Conservation (phyloP, 2,888 invertebrate genomes). For the Ephialtes manifestator region DNA sequence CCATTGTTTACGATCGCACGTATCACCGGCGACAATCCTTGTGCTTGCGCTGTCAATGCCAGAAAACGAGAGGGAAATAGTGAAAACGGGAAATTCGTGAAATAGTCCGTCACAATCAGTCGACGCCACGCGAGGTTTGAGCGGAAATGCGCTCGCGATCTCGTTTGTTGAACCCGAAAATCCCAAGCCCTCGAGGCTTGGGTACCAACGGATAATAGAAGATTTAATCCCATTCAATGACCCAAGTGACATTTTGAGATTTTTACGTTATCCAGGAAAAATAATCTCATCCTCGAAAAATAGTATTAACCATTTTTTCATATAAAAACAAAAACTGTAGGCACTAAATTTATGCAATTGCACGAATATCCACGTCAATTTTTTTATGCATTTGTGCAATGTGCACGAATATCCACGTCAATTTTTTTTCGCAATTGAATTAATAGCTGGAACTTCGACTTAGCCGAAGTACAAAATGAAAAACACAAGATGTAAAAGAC, state of each 20-base stretch:
- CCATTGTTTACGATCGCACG: slow-evolving; percentile 62
- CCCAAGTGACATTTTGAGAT: not conserved
- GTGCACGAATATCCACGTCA: too few relatives aligned
- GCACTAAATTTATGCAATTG: too few relatives aligned
- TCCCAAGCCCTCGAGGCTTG: slow-evolving; percentile 28
- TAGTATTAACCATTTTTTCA: too few relatives aligned
- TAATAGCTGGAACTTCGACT: too few relatives aligned
- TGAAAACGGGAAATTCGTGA: slow-evolving; percentile 23
- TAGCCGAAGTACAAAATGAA: too few relatives aligned
- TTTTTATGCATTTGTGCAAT: too few relatives aligned
- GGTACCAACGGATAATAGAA: slow-evolving; percentile 43
- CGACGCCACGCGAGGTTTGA: slow-evolving; percentile 54
- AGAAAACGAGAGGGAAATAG: slow-evolving; percentile 24
- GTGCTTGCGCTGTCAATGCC: slow-evolving; percentile 18
- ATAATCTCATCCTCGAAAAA: not conserved
- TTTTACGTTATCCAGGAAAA: not conserved
- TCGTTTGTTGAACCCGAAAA: slow-evolving; percentile 22
- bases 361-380: too few relatives aligned
- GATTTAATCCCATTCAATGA: slow-evolving; percentile 27
- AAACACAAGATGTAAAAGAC: too few relatives aligned
- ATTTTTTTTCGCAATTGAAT: too few relatives aligned
- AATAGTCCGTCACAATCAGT: slow-evolving; percentile 62
- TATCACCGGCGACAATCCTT: slow-evolving; percentile 26
- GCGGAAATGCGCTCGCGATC: slow-evolving; percentile 15
- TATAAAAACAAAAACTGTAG: too few relatives aligned